Evolutionary conservation across 1,140 invertebrate genomes (phyloP).

Genomic region (Drosophila lini): DNA sequence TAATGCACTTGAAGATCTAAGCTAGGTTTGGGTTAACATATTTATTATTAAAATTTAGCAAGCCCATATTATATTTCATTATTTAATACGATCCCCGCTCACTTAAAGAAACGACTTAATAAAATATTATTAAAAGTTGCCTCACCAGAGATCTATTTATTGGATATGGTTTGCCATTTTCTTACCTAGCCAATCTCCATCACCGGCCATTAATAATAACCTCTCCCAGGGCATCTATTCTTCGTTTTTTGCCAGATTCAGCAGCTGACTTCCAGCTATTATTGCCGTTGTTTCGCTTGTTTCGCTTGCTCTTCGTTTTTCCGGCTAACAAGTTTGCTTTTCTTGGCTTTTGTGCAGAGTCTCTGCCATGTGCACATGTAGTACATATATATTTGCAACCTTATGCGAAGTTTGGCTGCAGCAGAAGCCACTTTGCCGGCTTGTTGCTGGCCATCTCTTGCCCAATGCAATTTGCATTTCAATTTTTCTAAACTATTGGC

Average conservation of each 20-base stretch:
- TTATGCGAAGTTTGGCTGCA: conserved; percentile 28
- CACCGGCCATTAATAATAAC: conserved; percentile 15
- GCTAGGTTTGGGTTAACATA: too few species aligned
- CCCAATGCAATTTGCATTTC: conserved; percentile 72
- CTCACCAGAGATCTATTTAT: conserved; percentile 1
- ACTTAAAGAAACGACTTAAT: background rate
- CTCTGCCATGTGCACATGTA: conserved; percentile 5
- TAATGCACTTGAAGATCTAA: background rate
- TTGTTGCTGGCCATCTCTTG: conserved; percentile 43
- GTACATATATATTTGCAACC: conserved; percentile 10
- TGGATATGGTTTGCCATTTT: conserved; percentile 15
- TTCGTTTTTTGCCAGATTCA: conserved; percentile 22
- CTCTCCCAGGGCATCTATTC: conserved; percentile 39
- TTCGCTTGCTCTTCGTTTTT: conserved; percentile 59
- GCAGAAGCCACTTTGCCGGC: conserved; percentile 31
- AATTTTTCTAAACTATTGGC: conserved; percentile 80
- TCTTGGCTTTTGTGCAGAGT: conserved; percentile 34
- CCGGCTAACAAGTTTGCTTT: conserved; percentile 64
- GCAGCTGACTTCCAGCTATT: conserved; percentile 37
- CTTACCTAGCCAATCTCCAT: background rate
- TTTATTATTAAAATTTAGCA: too few species aligned
- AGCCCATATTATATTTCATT: background rate
- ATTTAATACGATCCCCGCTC: background rate
- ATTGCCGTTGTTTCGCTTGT: conserved; percentile 39
- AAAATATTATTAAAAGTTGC: background rate